Base-by-base conservation (phyloP, 2,888 invertebrate species). In the Pristionchus entomophagus region DNA sequence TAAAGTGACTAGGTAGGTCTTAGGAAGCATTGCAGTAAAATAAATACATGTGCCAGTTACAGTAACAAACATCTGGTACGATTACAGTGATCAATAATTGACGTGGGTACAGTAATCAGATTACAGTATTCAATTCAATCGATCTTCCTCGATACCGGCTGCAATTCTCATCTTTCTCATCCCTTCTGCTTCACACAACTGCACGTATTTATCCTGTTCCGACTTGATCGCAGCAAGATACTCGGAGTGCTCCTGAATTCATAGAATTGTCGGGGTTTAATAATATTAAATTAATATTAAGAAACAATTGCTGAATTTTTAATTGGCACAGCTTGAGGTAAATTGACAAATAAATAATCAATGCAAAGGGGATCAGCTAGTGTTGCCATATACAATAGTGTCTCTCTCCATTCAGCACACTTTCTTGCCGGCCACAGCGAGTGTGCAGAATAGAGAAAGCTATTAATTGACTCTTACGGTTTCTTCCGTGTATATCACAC, bases 111-210 rank as follows among this genome's bases (percentile, higher is more conserved):
- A n/a, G n/a, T n/a, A 32, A 2, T 32, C 8, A 6, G 6, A 59
- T 29, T 26, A 29, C 62, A 62, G 62, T 10, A 32, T 1, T 14
- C 62, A 32, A 62, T n/a, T 26, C 29, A 14, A 59, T 29, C 29
- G n/a, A 69, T 69, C 38, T 38, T 78, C 26, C 35, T 81, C 53
- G 22, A 83, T 32, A 62, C 84, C 84, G 49, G 84, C 84, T 5
- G 69, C 73, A 19, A 84, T 38, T 32, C 73, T n/a, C 84, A 84
- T 73, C 73, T 84, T 84, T 6, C 84, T 17, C 84, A 84, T 84
- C 10, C 59, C 84, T n/a, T 84, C 84, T 17, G 49, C 53, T 73
- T 84, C 84, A 26, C 84, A 84, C 51, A 84, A 26, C 35, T 12
- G 14, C 32, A 73, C 59, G 41, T 84, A 84, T 26, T 51, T 49